These are phyloP conservation scores for Sinocyclocheilus grahami DNA, from an alignment of 2,113 vertebrate species.

Conservation along the genomic window DNA sequence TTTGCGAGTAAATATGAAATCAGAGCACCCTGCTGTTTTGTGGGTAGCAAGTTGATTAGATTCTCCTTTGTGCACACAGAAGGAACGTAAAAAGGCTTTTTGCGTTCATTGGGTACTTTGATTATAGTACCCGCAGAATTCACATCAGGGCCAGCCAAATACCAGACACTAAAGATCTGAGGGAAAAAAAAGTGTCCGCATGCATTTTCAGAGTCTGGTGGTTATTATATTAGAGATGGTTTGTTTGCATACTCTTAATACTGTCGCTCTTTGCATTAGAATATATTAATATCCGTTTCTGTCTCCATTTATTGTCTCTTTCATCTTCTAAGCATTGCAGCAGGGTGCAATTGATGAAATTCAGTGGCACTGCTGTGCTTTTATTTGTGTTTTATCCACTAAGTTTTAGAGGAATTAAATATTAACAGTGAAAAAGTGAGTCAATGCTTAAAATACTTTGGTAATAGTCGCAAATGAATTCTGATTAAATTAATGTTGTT, in stretches of 20 bases:
- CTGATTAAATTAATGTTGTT: not conserved
- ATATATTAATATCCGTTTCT: slow-evolving; percentile 28
- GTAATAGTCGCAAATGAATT: not conserved
- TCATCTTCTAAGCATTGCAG: not conserved
- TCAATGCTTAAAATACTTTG: not conserved
- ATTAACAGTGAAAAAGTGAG: not conserved
- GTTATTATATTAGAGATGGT: not conserved
- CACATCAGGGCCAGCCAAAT: not conserved
- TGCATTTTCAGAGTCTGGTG: not conserved
- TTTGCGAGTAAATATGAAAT: slow-evolving; percentile 46
- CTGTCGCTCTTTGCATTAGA: slow-evolving; percentile 15
- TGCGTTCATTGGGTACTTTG: slow-evolving; percentile 24
- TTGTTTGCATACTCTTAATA: not conserved
- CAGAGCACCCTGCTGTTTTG: slow-evolving; percentile 44
- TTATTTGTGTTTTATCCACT: slow-evolving; percentile 23
- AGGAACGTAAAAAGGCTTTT: slow-evolving; percentile 30
- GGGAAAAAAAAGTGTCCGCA: not conserved
- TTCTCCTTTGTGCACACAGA: slow-evolving; percentile 23
- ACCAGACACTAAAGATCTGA: not conserved
- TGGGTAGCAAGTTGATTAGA: slow-evolving; percentile 45
- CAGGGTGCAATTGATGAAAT: not conserved
- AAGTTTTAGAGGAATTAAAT: not conserved
- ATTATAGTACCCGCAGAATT: slow-evolving; percentile 4
- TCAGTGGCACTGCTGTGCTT: not conserved
- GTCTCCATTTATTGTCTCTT: not conserved